A percentile compares a stretch with the other conserved stretches of the same genome.
These are phyloP conservation scores for Camarhynchus parvulus DNA, from an alignment of 2,113 vertebrate species.

Conservation along the genomic window DNA sequence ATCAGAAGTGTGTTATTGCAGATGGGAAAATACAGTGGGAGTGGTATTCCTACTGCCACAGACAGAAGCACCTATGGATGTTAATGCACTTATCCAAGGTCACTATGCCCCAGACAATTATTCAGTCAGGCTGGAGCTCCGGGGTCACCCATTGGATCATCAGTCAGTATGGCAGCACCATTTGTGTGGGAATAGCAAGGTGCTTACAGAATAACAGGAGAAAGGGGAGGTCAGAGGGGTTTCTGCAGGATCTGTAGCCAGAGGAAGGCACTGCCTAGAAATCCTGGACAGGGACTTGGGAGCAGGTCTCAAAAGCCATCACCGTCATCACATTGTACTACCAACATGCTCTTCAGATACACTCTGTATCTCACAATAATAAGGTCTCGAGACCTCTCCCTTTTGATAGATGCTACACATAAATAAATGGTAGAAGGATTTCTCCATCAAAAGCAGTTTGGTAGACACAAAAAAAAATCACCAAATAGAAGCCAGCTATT, in stretches of 20 bases:
- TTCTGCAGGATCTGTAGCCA: background rate
- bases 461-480: background rate
- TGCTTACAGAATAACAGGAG: background rate
- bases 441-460: background rate
- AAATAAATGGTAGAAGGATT: background rate
- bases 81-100: background rate
- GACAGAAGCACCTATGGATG: accelerated
- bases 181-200: background rate
- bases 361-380: background rate
- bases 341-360: background rate
- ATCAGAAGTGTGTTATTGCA: background rate
- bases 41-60: background rate
- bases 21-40: background rate
- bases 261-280: background rate
- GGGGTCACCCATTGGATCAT: background rate
- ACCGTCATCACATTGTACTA: background rate
- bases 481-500: background rate
- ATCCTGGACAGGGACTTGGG: background rate
- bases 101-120: background rate
- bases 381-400: background rate
- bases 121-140: background rate
- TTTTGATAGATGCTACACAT: background rate
- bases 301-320: background rate
- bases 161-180: background rate
- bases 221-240: background rate